Evolutionary conservation across 1,140 invertebrate genomes (phyloP).

Genomic region (Drosophila arawakana): DNA sequence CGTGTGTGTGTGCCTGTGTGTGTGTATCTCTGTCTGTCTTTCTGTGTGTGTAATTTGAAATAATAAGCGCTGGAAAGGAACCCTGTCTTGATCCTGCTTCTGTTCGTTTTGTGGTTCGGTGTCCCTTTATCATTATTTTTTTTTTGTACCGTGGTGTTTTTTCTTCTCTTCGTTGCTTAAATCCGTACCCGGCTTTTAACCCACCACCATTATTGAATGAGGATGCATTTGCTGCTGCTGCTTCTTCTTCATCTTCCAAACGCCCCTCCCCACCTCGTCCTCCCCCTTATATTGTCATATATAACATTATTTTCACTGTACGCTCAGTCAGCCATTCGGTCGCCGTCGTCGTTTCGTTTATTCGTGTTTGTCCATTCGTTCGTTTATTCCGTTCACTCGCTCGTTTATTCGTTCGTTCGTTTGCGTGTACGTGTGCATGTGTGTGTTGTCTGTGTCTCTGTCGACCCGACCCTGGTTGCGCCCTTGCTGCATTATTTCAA

Average conservation of each 20-base stretch:
- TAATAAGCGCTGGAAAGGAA: slow-evolving; percentile 62
- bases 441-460: slow-evolving; percentile 37
- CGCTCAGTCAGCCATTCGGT: slow-evolving; percentile 26
- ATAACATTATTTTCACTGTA: slow-evolving; percentile 36
- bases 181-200: slow-evolving; percentile 38
- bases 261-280: not conserved
- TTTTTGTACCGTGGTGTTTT: slow-evolving; percentile 10
- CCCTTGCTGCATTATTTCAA: slow-evolving; percentile 77
- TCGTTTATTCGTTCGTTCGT: slow-evolving; percentile 52
- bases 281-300: slow-evolving; percentile 16
- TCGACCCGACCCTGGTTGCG: slow-evolving; percentile 26
- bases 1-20: slow-evolving; percentile 42
- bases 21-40: slow-evolving; percentile 17
- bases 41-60: slow-evolving; percentile 61
- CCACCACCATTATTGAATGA: slow-evolving; percentile 32
- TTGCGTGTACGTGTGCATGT: slow-evolving; percentile 36
- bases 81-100: not conserved
- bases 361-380: slow-evolving; percentile 12
- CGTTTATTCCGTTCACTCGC: slow-evolving; percentile 36
- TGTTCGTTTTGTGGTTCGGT: slow-evolving; percentile 6
- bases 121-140: slow-evolving; percentile 23
- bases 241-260: not conserved
- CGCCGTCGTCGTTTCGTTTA: slow-evolving; percentile 8
- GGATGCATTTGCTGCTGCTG: slow-evolving; percentile 25
- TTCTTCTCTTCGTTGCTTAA: slow-evolving; percentile 12